These are phyloP conservation scores for Prunella himalayana DNA, from an alignment of 2,113 vertebrate species.

Conservation along the genomic window DNA sequence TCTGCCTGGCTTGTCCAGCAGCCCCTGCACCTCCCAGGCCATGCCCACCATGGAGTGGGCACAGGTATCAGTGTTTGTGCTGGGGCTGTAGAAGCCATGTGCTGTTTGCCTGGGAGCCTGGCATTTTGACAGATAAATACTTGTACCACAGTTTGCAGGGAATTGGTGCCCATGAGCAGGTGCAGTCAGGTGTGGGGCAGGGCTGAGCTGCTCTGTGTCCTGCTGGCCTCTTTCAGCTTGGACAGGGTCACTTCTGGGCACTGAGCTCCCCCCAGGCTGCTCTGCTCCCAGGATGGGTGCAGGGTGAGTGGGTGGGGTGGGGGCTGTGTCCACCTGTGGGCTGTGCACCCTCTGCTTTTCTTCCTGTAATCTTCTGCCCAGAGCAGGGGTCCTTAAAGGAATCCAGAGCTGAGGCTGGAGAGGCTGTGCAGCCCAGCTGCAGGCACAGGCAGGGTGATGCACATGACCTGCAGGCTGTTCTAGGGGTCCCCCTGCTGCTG, in stretches of 20 bases:
- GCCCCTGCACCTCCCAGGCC: not conserved
- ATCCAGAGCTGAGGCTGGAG: not conserved
- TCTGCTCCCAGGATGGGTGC: fast-evolving
- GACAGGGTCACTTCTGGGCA: not conserved
- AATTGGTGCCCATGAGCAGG: not conserved
- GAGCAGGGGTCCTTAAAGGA: not conserved
- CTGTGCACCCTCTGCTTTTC: not conserved
- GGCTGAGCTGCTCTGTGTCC: not conserved
- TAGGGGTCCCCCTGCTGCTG: not conserved
- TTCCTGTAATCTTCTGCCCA: not conserved
- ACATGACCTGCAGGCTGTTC: too few species aligned
- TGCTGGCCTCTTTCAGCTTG: not conserved
- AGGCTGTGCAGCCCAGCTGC: not conserved
- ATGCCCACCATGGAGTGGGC: fast-evolving
- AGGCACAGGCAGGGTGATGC: not conserved
- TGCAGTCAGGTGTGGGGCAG: not conserved
- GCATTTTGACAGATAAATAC: not conserved
- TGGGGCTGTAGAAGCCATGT: not conserved
- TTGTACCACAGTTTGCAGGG: not conserved
- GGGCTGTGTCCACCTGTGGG: not conserved
- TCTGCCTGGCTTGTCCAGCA: not conserved
- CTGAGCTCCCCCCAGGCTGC: not conserved
- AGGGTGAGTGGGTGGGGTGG: not conserved
- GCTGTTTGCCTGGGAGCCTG: not conserved
- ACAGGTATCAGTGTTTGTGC: not conserved